Percentiles rank a stretch among this genome's conserved stretches.
phyloP scores from a whole-genome alignment of 1,140 invertebrate genomes.

The Bombus cullumanus region DNA sequence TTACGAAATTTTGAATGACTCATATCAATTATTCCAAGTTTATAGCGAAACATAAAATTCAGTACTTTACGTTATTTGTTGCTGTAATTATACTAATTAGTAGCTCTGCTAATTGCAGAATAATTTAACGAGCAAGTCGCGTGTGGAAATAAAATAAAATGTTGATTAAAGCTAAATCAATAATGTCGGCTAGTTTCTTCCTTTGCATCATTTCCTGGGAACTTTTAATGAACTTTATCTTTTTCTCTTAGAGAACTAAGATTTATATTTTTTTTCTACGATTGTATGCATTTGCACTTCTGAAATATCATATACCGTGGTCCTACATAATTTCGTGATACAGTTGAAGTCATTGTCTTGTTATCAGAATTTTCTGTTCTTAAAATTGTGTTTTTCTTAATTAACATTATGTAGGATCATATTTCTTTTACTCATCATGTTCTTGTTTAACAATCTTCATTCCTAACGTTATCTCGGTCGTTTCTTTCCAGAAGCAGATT shows the following conservation, averaged over 20 bases:
- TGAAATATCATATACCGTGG: no score
- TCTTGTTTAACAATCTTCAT: no score
- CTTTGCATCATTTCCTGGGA: not conserved
- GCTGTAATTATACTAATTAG: not conserved
- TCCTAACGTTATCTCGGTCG: no score
- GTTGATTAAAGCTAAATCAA: not conserved
- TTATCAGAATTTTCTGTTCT: no score
- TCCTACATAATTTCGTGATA: no score
- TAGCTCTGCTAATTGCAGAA: not conserved
- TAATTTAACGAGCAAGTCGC: not conserved
- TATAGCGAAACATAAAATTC: not conserved
- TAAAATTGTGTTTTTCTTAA: no score
- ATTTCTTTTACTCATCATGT: no score
- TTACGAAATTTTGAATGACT: not conserved
- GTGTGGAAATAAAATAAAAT: not conserved
- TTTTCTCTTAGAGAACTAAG: not conserved
- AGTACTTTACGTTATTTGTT: not conserved
- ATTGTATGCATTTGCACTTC: not conserved
- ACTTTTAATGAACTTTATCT: not conserved
- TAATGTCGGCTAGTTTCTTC: not conserved
- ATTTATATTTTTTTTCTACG: not conserved
- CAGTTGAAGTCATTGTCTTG: no score
- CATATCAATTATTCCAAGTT: not conserved
- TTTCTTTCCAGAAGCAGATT: no score
- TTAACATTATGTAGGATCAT: no score